These are phyloP conservation scores for Aleadryas rufinucha DNA, from an alignment of 2,113 vertebrate genomes.

Conservation along the genomic window DNA sequence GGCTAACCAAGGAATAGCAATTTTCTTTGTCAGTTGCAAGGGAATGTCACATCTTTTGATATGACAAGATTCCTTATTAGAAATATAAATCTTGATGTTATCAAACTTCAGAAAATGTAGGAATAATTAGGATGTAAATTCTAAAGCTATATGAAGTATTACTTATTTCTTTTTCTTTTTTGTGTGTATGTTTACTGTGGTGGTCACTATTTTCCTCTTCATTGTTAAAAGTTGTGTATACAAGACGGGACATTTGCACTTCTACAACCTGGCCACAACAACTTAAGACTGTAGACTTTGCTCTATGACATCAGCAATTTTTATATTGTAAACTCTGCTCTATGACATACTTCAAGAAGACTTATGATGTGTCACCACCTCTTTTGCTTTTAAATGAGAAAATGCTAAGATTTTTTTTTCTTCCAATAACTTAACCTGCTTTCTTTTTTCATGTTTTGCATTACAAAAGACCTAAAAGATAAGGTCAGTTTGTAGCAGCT, in stretches of 20 bases:
- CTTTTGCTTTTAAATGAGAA: neutral
- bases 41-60: neutral
- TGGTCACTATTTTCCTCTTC: neutral
- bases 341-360: neutral
- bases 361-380: neutral
- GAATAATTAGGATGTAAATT: neutral
- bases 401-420: neutral
- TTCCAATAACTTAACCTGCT: neutral
- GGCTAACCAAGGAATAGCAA: neutral
- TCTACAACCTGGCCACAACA: neutral
- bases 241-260: too few relatives aligned
- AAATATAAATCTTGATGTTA: neutral
- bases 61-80: neutral
- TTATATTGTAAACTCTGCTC: neutral
- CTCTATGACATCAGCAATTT: neutral
- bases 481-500: neutral
- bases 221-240: neutral
- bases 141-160: neutral
- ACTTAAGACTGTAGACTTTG: neutral
- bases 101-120: neutral
- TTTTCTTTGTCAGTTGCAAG: neutral
- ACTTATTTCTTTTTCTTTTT: neutral
- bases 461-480: neutral
- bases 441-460: neutral
- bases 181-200: neutral